phyloP scores from a whole-genome alignment of 2,113 vertebrate species.

The Glaucomys volans region DNA sequence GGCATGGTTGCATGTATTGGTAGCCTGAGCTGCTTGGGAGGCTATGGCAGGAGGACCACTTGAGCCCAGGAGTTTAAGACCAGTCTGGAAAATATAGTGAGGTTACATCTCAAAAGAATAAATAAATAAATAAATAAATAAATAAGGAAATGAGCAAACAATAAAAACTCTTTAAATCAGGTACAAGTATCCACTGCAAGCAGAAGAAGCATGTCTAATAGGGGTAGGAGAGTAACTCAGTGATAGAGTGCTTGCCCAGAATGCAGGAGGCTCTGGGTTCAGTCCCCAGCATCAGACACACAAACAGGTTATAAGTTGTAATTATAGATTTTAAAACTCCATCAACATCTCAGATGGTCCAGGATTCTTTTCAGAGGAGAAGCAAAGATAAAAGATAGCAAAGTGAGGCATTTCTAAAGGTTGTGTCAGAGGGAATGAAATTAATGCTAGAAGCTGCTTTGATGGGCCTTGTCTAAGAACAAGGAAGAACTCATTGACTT shows the following conservation, averaged over 20 bases:
- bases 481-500: not conserved
- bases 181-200: not conserved
- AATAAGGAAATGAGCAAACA: no score
- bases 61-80: not conserved
- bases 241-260: no score
- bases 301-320: not conserved
- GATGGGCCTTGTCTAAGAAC: not conserved
- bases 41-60: not conserved
- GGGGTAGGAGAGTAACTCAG: no score
- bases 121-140: not conserved
- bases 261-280: not conserved
- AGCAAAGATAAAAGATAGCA: not conserved
- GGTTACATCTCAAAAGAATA: not conserved
- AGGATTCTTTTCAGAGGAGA: not conserved
- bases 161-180: not conserved
- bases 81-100: not conserved
- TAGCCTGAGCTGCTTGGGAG: not conserved
- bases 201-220: no score
- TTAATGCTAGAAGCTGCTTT: not conserved
- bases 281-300: not conserved
- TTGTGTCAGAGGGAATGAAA: not conserved
- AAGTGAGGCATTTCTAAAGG: not conserved
- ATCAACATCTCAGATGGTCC: not conserved
- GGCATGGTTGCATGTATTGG: not conserved
- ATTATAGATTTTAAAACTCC: slow-evolving; percentile 10